Base-by-base conservation (phyloP, 2,113 vertebrate species). In the Petrocephalus zakoni region DNA sequence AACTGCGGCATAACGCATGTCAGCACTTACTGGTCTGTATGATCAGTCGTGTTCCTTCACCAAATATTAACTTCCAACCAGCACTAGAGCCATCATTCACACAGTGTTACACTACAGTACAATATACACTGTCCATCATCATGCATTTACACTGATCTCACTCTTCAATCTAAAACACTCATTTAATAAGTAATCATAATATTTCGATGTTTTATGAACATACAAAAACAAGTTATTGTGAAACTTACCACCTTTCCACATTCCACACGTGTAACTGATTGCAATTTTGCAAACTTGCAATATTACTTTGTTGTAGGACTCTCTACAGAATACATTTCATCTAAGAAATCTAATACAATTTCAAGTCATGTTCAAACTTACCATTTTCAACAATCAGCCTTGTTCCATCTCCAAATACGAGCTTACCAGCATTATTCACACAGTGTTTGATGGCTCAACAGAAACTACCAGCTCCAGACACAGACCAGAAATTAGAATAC, bases 21-120 rank as follows among this genome's bases (percentile, higher is more conserved):
- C 55, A 81, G 15, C 37, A 42, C 42, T 46, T 81, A 81, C 75
- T 68, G 6, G 19, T 9, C 78, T 82, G 78, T 88, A 95, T 89
- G 88, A 90, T 47, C 86, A 93, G 87, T 55, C 64, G 93, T 0
- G 88, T 94, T 78, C 94, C 94, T 52, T 86, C 88, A 90, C 92
- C 93, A 89, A 95, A 94, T 25, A 72, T 49, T 53, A 88, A 2
- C 91, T 91, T 84, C n/a, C n/a, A n/a, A 46, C 51, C 22, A 37
- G 10, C 37, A 15, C 72, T 29, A 78, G 34, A 0, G 49, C 82
- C 82, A 84, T 1, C 9, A 78, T 0, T 21, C 81, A 52, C 82
- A 84, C 82, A 84, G 82, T 84, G 82, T 51, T 84, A 49, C 22
- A 84, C 47, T 85, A 4, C 47, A n/a, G 47, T 52, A 85, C 47